Conservation (phyloP, 1,140 invertebrate genomes). For the Zaprionus davidi region DNA sequence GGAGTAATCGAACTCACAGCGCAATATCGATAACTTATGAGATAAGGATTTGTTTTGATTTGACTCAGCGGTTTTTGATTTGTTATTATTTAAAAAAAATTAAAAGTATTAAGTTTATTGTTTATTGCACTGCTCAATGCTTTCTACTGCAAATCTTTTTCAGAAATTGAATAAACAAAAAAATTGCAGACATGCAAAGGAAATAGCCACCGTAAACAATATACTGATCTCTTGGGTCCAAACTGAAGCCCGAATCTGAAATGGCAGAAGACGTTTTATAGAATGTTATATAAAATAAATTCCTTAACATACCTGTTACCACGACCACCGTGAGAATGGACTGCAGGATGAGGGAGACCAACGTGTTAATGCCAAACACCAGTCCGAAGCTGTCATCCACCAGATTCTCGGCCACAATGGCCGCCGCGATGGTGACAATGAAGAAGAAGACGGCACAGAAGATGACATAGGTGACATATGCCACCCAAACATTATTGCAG, state of each 20-base stretch:
- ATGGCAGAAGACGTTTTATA: not conserved
- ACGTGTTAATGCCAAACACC: constrained; percentile 95
- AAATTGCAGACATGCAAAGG: constrained; percentile 56
- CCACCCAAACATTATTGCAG: constrained; percentile 88
- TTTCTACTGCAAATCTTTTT: constrained; percentile 20
- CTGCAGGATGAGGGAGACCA: constrained; percentile 91
- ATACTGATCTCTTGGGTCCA: constrained; percentile 85
- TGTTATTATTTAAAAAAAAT: not conserved
- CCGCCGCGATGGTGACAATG: constrained; percentile 93
- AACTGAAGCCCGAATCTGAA: constrained; percentile 68
- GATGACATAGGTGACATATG: constrained; percentile 90
- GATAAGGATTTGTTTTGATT: not conserved
- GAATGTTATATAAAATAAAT: not conserved
- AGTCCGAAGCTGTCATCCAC: constrained; percentile 93
- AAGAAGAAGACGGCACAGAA: constrained; percentile 93
- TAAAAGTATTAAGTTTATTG: not conserved
- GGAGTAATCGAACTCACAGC: not conserved
- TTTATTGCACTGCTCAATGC: constrained; percentile 11
- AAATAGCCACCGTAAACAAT: constrained; percentile 84
- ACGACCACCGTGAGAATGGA: constrained; percentile 91
- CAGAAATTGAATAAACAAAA: constrained; percentile 34
- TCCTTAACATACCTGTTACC: constrained; percentile 71
- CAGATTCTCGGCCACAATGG: constrained; percentile 92
- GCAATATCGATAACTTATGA: not conserved
- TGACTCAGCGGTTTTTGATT: not conserved